Conservation (phyloP, 2,888 invertebrate genomes). For the Heteromyza rotundicornis region DNA sequence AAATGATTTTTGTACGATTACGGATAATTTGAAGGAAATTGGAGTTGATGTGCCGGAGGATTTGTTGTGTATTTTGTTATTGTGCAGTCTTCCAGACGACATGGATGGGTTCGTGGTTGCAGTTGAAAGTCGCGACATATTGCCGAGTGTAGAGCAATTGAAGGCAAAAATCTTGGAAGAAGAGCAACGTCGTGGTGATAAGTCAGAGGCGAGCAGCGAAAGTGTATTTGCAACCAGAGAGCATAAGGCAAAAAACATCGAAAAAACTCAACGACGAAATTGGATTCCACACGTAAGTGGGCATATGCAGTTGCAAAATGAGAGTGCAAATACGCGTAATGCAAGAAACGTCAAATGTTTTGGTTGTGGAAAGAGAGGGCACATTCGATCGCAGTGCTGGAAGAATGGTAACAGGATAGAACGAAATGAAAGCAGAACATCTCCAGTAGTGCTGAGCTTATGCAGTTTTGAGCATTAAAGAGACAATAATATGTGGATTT, state of each 20-base stretch:
- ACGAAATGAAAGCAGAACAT: constrained; percentile 7
- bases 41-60: constrained; percentile 16
- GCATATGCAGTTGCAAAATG: not conserved
- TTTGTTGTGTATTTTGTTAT: constrained; percentile 19
- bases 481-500: constrained; percentile 14
- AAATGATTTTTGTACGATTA: constrained; percentile 23
- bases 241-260: constrained; percentile 6
- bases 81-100: constrained; percentile 25
- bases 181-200: constrained; percentile 19
- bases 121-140: constrained; percentile 22
- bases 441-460: not conserved
- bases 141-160: constrained; percentile 21
- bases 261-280: no score
- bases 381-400: constrained; percentile 23
- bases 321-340: not conserved
- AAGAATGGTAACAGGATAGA: no score
- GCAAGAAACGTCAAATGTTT: constrained; percentile 19
- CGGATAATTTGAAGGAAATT: constrained; percentile 24
- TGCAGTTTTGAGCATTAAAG: not conserved
- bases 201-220: constrained; percentile 1
- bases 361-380: constrained; percentile 23
- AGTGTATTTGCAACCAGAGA: constrained; percentile 11
- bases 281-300: not conserved
- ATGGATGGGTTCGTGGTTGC: constrained; percentile 26
- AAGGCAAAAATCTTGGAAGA: constrained; percentile 20